These are phyloP conservation scores for Datnioides undecimradiatus DNA, from an alignment of 2,113 vertebrate species.

Conservation along the genomic window DNA sequence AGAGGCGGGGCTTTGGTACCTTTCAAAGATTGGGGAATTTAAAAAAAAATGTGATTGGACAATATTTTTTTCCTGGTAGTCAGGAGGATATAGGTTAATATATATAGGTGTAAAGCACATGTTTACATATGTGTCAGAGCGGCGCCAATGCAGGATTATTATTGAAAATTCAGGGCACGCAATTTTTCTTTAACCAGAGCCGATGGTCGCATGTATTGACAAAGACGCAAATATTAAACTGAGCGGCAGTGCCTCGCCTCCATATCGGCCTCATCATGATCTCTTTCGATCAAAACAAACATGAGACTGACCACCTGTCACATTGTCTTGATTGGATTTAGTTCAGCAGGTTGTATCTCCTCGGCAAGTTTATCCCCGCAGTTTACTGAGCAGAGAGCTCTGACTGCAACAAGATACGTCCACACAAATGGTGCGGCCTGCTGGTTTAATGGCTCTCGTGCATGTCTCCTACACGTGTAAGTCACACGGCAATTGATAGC, in stretches of 20 bases:
- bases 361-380: background rate
- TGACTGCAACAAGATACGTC: background rate
- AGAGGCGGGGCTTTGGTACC: too few relatives aligned
- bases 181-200: background rate
- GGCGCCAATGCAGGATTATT: background rate
- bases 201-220: background rate
- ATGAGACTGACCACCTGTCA: background rate
- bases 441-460: background rate
- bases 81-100: too few relatives aligned
- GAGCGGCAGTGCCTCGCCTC: background rate
- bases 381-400: background rate
- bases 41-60: too few relatives aligned
- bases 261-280: background rate
- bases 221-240: background rate
- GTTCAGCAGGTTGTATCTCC: background rate
- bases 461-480: conserved; percentile 21
- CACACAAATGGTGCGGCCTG: background rate
- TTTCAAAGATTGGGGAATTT: too few relatives aligned
- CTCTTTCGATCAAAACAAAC: background rate
- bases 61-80: too few relatives aligned
- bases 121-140: background rate
- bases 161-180: background rate
- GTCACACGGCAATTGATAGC: conserved; percentile 2
- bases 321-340: conserved; percentile 6
- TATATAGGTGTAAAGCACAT: background rate